phyloP scores from a whole-genome alignment of 1,140 invertebrate genomes.

The Drosophila ambigua region DNA sequence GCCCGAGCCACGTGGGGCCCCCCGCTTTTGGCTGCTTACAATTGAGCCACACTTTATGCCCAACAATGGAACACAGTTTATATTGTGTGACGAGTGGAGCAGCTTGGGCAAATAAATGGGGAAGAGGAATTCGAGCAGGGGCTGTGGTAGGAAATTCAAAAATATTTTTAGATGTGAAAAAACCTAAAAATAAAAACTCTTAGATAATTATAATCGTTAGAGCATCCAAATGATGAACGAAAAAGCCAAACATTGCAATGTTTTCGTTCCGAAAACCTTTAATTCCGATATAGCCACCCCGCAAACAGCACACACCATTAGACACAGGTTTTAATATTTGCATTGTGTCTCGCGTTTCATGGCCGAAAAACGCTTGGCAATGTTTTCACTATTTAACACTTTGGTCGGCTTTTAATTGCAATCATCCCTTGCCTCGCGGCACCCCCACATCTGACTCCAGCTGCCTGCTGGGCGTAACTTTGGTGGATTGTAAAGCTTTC shows the following conservation, averaged over 20 bases:
- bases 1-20: not conserved
- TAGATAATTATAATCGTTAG: no score
- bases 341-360: constrained; percentile 16
- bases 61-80: constrained; percentile 64
- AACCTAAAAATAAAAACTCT: no score
- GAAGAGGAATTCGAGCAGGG: not conserved
- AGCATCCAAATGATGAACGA: no score
- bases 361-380: constrained; percentile 13
- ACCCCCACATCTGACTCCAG: no score
- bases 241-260: not conserved
- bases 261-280: not conserved
- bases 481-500: constrained; percentile 66
- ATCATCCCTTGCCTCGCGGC: constrained; percentile 17
- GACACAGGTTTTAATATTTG: constrained; percentile 16
- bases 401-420: constrained; percentile 43
- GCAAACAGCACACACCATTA: not conserved
- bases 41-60: constrained; percentile 68
- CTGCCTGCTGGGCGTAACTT: constrained; percentile 4
- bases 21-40: constrained; percentile 53
- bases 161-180: not conserved
- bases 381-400: constrained; percentile 47
- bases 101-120: constrained; percentile 26
- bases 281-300: no score
- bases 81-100: constrained; percentile 54
- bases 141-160: not conserved